A percentile compares a stretch with the other conserved stretches of the same genome.
phyloP scores from a whole-genome alignment of 1,140 invertebrate genomes.

The Dinoponera quadriceps region DNA sequence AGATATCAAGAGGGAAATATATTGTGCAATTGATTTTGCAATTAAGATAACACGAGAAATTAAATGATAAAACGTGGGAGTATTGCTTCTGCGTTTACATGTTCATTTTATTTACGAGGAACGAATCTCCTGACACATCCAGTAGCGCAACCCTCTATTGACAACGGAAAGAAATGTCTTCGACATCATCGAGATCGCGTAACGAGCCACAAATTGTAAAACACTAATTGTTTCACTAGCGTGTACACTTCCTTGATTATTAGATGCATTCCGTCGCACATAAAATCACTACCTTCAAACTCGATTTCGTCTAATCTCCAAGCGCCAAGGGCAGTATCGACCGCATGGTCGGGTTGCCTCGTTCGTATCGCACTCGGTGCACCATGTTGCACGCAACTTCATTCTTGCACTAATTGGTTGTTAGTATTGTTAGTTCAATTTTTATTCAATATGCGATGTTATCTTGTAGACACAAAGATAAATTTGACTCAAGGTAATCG shows the following conservation, averaged over 20 bases:
- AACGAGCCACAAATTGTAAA: background rate
- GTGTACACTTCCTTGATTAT: background rate
- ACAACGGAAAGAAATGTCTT: background rate
- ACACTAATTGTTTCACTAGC: background rate
- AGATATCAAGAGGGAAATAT: no score
- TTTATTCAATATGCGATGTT: background rate
- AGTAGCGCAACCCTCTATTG: background rate
- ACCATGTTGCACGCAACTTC: background rate
- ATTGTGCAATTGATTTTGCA: background rate
- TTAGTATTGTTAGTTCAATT: background rate
- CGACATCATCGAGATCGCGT: background rate
- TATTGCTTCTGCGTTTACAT: no score
- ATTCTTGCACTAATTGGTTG: background rate
- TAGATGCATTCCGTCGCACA: background rate
- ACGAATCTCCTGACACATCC: background rate
- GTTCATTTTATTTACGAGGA: no score
- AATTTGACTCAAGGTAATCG: background rate
- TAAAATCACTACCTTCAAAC: background rate
- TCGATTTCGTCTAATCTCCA: background rate
- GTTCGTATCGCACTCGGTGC: background rate
- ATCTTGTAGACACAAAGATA: background rate
- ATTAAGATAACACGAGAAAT: background rate
- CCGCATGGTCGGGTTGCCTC: conserved; percentile 5
- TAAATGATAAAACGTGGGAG: background rate
- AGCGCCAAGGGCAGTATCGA: conserved; percentile 59